Conservation (phyloP, 2,797 vertebrate species). For the Parotocinclus haroldoi region DNA sequence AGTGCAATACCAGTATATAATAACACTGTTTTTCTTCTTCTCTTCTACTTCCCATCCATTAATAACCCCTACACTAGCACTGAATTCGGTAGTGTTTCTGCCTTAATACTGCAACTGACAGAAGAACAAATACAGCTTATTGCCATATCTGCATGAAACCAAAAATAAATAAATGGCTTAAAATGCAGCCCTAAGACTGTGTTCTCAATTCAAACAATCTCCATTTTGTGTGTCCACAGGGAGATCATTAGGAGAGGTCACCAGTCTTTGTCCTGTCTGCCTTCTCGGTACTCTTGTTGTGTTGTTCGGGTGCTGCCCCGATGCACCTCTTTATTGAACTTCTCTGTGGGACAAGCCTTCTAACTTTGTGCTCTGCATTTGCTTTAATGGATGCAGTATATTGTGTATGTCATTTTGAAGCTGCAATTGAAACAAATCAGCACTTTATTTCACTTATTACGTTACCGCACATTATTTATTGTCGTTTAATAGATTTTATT, state of each 20-base stretch:
- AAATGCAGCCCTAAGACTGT: too few relatives aligned
- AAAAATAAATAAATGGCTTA: too few relatives aligned
- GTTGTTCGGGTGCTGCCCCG: slow-evolving; percentile 63
- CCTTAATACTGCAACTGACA: too few relatives aligned
- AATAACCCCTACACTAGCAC: too few relatives aligned
- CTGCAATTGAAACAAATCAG: slow-evolving; percentile 10
- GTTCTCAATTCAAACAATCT: slow-evolving; percentile 9
- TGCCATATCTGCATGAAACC: too few relatives aligned
- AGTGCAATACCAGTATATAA: too few relatives aligned
- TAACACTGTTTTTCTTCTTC: too few relatives aligned
- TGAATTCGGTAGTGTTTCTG: too few relatives aligned
- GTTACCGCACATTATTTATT: neutral
- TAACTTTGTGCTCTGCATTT: neutral
- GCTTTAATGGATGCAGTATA: slow-evolving; percentile 10
- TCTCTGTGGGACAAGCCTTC: slow-evolving; percentile 33
- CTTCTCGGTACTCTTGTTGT: slow-evolving; percentile 64
- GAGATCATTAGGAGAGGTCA: slow-evolving; percentile 58
- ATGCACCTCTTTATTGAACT: slow-evolving; percentile 21
- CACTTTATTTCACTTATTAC: neutral
- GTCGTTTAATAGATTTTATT: neutral
- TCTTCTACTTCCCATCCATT: too few relatives aligned
- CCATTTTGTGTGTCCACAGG: slow-evolving; percentile 55
- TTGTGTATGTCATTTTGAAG: neutral
- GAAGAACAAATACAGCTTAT: too few relatives aligned
- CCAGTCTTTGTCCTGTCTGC: slow-evolving; percentile 57